phyloP scores from a whole-genome alignment of 2,888 invertebrate genomes.

The Watsonalla binaria region DNA sequence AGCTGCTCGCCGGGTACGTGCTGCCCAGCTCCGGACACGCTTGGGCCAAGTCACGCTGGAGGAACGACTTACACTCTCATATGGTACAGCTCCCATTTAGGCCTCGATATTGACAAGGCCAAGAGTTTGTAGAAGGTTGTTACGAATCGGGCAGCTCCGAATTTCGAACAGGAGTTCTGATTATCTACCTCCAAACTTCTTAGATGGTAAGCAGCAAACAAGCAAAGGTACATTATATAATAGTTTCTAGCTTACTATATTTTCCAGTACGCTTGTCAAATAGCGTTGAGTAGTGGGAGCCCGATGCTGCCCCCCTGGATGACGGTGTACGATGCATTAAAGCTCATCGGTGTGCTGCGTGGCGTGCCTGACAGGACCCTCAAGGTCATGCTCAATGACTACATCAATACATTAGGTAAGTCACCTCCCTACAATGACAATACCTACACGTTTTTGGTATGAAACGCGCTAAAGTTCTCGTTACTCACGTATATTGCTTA shows the following conservation, averaged over 20 bases:
- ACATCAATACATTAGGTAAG: constrained; percentile 52
- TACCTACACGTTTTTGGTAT: too few species aligned
- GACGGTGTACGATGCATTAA: constrained; percentile 45
- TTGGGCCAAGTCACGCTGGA: constrained; percentile 49
- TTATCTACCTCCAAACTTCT: too few species aligned
- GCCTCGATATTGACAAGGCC: too few species aligned
- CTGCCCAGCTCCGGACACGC: constrained; percentile 37
- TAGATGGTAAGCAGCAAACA: too few species aligned
- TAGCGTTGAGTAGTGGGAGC: constrained; percentile 39
- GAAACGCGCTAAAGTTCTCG: too few species aligned
- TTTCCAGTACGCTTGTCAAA: constrained; percentile 46
- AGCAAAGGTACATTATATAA: neutral
- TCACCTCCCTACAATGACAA: neutral
- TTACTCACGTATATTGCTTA: too few species aligned
- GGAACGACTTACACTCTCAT: constrained; percentile 32
- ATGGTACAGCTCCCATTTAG: too few species aligned
- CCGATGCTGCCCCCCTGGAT: constrained; percentile 54
- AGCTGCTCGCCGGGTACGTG: constrained; percentile 47
- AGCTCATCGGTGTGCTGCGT: constrained; percentile 47
- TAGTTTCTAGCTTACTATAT: neutral
- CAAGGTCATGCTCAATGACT: constrained; percentile 33
- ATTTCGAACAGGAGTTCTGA: too few species aligned
- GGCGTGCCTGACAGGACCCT: constrained; percentile 44
- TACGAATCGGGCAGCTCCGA: too few species aligned
- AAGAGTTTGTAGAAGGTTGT: too few species aligned